Evolutionary conservation across 2,888 invertebrate species (phyloP).

Genomic region (Callyntrura guangdongensis): DNA sequence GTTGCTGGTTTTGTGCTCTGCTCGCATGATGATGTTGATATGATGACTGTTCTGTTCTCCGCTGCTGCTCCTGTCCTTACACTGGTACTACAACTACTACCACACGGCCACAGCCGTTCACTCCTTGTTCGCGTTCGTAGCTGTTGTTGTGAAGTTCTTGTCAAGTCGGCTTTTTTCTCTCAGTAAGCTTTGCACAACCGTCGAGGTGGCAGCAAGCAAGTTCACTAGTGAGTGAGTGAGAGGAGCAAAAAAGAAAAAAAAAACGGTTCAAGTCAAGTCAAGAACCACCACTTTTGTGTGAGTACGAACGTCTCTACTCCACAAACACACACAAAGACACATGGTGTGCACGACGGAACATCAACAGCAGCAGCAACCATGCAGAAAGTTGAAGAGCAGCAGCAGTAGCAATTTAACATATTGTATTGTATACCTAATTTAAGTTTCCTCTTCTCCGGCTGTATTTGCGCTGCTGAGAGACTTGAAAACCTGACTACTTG

Average conservation of each 20-base stretch:
- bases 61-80: neutral
- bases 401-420: neutral
- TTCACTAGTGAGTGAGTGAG: conserved; percentile 27
- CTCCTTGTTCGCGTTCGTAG: neutral
- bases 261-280: conserved; percentile 26
- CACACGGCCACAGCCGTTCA: too few species aligned
- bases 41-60: conserved; percentile 41
- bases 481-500: conserved; percentile 13
- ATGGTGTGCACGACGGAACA: neutral
- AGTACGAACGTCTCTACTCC: too few species aligned
- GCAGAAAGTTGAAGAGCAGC: conserved; percentile 28
- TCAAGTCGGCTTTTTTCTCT: conserved; percentile 82
- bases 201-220: conserved; percentile 75
- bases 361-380: conserved; percentile 7
- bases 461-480: neutral
- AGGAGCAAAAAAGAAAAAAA: conserved; percentile 25
- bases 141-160: conserved; percentile 73
- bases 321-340: too few species aligned
- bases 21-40: conserved; percentile 42
- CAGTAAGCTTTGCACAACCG: conserved; percentile 82
- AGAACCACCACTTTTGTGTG: neutral
- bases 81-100: neutral
- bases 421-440: too few species aligned
- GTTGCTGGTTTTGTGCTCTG: conserved; percentile 47
- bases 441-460: too few species aligned